Evolutionary conservation across 2,888 invertebrate species (phyloP), one percentile per base, ranked within the genome.

Genomic region (Polymixis flavicincta): DNA sequence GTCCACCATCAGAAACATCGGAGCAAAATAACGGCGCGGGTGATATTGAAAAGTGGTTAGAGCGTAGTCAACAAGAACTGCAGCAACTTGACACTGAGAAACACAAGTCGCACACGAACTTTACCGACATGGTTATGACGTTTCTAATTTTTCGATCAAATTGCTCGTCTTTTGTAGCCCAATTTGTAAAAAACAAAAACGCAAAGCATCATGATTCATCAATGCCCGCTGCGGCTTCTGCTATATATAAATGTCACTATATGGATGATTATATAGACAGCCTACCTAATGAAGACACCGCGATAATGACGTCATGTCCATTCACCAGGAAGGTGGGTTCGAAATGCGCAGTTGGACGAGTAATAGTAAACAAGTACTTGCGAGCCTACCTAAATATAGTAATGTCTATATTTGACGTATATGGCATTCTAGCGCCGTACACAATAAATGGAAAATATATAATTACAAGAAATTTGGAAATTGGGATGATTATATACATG

Each of bases 301-400:
- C 17, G 48, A 48, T 19, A 48, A 25, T 28, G 57, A 57, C 57
- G 57, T 57, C 57, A 57, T 57, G 57, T 28, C 17, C 14, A 59
- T 59, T 37, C 32, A 60, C 60, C 22, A 60, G 32, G 37, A 37
- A 32, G 32, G 22, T 7, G 60, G 37, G n/a, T 61, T 61, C 37
- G 61, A 37, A 22, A 61, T 61, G 37, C 61, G 37, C 14, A 42
- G 42, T 61, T 61, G 61, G 61, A 61, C 37, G 37, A 61, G 61
- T 19, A 59, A 59, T 19, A 59, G 59, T 61, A 37, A 37, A n/a
- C 28, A 59, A 61, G 61, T 61, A n/a, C 61, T 28, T 19, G 25
- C 25, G 9, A 57, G 25, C 5, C 57, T 57, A 28, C 25, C 17
- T 28, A 57, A n/a, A n/a, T n/a, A n/a, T n/a, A n/a, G n/a, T n/a